Evolutionary conservation across 2,113 vertebrate species (phyloP).

Genomic region (Clupea harengus): DNA sequence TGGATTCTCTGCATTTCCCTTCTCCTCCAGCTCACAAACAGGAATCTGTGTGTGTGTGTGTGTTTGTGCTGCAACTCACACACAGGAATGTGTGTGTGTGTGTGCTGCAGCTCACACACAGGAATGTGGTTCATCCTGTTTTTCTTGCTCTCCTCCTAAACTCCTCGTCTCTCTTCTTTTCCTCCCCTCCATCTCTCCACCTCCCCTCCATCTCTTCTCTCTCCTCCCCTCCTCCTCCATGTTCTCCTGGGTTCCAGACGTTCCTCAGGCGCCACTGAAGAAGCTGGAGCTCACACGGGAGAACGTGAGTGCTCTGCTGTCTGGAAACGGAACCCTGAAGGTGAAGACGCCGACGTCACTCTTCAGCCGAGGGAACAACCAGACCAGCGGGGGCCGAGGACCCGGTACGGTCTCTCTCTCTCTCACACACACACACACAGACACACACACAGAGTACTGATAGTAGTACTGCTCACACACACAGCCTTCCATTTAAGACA

Average conservation of each 20-base stretch:
- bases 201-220: neutral
- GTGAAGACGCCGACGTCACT: conserved; percentile 59
- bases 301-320: conserved; percentile 71
- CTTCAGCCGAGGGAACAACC: conserved; percentile 73
- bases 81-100: neutral
- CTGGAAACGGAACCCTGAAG: conserved; percentile 69
- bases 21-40: too few species aligned
- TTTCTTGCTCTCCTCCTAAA: neutral
- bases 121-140: neutral
- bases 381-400: conserved; percentile 76
- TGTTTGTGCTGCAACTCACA: too few species aligned
- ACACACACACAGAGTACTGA: neutral
- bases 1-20: too few species aligned
- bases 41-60: too few species aligned
- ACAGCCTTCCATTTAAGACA: neutral
- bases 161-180: neutral
- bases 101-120: neutral
- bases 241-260: conserved; percentile 46
- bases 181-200: neutral
- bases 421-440: neutral
- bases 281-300: conserved; percentile 78
- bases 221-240: neutral
- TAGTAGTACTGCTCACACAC: neutral
- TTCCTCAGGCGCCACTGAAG: conserved; percentile 54
- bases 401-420: conserved; percentile 69